Base-by-base conservation (phyloP, 2,113 vertebrate species). In the Paramormyrops kingsleyae region DNA sequence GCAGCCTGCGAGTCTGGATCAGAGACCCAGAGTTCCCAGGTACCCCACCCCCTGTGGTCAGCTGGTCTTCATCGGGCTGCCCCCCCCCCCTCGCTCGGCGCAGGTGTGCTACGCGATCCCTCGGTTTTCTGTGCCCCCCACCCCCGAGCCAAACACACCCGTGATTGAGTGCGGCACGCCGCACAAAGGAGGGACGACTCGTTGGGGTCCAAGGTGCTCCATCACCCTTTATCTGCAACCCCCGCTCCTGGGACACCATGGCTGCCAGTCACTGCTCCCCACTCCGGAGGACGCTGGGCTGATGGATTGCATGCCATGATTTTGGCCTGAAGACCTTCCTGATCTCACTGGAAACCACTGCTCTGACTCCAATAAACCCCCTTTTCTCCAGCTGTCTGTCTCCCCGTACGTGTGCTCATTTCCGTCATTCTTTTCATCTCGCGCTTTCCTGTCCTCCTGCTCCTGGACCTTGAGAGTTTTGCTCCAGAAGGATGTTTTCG, bases 161-260 rank as follows among this genome's bases (percentile, higher is more conserved):
- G 92, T 96, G 95, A 96, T 96, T 94, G 94, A 96, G 90, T 93
- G 90, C 77, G 94, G 90, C 90, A 93, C 92, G 93, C 92, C 92
- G 93, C 90, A 89, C 52, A 92, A 95, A 93, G 93, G 93, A 94
- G 95, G 93, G 93, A 94, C 92, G 90, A 93, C 93, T 92, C 94
- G 91, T 93, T 94, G 90, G 92, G 94, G 92, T 94, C 92, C 83
- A 88, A 89, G 93, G 96, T 95, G 93, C 93, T 95, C 94, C 93
- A 96, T 96, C 95, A 95, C 90, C 95, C 94, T 95, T 93, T 93
- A 90, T 50, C 87, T 87, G 90, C 53, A 62, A 56, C 47, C 87
- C 92, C 90, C 90, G 21, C 90, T 83, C 85, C 35, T 17, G 35
- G 74, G 83, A 47, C 42, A 12, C 21, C 44, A 19, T 19, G 89